Base-by-base conservation (phyloP, 2,113 vertebrate genomes). In the Buteo buteo region DNA sequence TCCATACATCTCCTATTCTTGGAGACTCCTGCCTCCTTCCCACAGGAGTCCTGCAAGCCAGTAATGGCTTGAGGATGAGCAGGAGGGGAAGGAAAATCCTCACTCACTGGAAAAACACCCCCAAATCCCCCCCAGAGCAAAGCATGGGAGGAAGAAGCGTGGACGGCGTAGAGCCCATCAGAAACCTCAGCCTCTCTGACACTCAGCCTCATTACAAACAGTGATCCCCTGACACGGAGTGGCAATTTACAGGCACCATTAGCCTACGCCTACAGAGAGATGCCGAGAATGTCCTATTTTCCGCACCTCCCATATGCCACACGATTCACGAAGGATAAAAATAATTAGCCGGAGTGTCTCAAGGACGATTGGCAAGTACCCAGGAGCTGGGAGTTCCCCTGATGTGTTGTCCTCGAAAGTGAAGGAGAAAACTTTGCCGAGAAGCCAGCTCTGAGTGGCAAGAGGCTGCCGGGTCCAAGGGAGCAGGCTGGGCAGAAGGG, bases 291-390 rank as follows among this genome's bases (percentile, higher is more conserved):
- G 77, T 42, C 88, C 79, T 84, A 16, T 74, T 91, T 93, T 74
- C 91, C 4, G 0, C 57, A 40, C 54, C 65, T 85, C 59, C 42
- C 5, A 42, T 31, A 18, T 17, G 61, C 86, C 87, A 7, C 82
- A 32, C 4, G 3, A 10, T 59, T 89, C 10, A 0, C 26, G 10
- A 79, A 86, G 92, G 91, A 88, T 89, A 85, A 96, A 95, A 97
- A 95, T 96, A 96, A 97, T 96, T 94, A 96, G 80, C 79, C 38
- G 4, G 52, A 71, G 47, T 15, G 1, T 59, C 67, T 92, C 22
- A 32, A 77, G 57, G 40, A 74, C 85, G 86, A 94, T 52, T 96
- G 94, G 52, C 93, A 95, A 72, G 82, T 28, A 36, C 80, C 85
- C 16, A 25, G 73, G 81, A 80, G 47, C 57, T 86, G 86, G n/a